phyloP scores from a whole-genome alignment of 2,888 invertebrate species.

The Dynastes maya region DNA sequence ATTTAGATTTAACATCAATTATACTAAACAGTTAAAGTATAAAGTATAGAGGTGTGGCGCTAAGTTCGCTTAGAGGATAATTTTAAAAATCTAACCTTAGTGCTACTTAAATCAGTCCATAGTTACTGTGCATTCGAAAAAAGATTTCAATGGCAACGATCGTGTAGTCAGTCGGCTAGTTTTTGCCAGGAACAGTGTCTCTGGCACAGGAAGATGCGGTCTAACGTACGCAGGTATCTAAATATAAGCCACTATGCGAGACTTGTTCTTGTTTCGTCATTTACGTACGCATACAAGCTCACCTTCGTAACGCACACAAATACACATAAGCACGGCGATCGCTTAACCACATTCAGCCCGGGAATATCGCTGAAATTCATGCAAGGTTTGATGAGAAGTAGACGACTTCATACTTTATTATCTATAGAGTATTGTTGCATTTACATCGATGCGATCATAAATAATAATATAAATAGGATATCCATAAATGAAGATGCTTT shows the following conservation, averaged over 20 bases:
- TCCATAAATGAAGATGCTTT: too few species aligned
- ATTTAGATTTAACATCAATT: too few species aligned
- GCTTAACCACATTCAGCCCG: slow-evolving; percentile 9
- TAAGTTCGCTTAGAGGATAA: background rate
- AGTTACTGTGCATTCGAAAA: background rate
- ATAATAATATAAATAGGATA: too few species aligned
- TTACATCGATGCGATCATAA: too few species aligned
- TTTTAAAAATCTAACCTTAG: too few species aligned
- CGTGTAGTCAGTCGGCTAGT: slow-evolving; percentile 42
- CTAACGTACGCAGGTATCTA: slow-evolving; percentile 45
- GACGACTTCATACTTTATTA: too few species aligned
- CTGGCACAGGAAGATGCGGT: slow-evolving; percentile 46
- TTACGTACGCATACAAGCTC: slow-evolving; percentile 22
- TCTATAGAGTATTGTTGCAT: too few species aligned
- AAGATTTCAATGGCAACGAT: slow-evolving; percentile 37
- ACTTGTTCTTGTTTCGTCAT: slow-evolving; percentile 46
- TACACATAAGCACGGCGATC: background rate
- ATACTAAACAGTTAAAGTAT: background rate
- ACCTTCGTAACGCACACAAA: slow-evolving; percentile 12
- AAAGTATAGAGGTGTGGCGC: background rate
- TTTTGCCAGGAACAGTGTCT: slow-evolving; percentile 47
- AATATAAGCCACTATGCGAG: slow-evolving; percentile 46
- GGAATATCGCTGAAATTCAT: slow-evolving; percentile 17
- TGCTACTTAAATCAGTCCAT: background rate
- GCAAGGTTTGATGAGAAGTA: too few species aligned